Evolutionary conservation across 2,113 vertebrate genomes (phyloP), one percentile per base, ranked within the genome.

Genomic region (Circaetus gallicus): DNA sequence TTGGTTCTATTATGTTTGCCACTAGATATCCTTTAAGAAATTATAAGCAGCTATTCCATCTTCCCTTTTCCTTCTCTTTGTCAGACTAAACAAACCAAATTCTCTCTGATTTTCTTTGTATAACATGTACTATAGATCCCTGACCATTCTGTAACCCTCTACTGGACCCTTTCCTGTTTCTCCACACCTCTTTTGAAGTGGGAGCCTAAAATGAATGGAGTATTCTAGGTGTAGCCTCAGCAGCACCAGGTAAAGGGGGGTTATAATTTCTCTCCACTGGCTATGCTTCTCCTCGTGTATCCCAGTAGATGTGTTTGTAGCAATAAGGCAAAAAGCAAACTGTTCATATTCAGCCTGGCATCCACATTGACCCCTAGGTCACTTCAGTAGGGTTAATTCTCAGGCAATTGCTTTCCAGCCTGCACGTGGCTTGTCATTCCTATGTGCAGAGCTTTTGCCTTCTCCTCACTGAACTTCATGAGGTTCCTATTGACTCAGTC

Each of bases 301-400:
- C 18, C 28, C 28, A 70, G 32, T 40, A 59, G 4, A 47, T 0
- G 5, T 13, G 2, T 42, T 73, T 69, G 36, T 18, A 2, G 1
- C 47, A 67, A 28, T 56, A 77, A 89, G 8, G 25, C 49, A 82
- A 74, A 86, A 74, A 50, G 4, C 12, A 59, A 47, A 45, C 7
- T 32, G 11, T 22, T 79, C 9, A 15, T 74, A 65, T 32, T 59
- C 50, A 65, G 32, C 40, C 40, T 40, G 47, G 16, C 31, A 80
- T 32, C 24, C 13, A 56, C 42, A 34, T 3, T 58, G 32, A 63
- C 5, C 7, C 13, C 15, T 36, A 45, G 17, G 31, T 32, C 22
- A 15, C 20, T 73, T 62, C 26, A 47, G 9, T 2, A 89, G 28
- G 65, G 24, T 10, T 73, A 53, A 25, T 62, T 71, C 22, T 63